Evolutionary conservation across 2,888 invertebrate genomes (phyloP), one percentile per base, ranked within the genome.

Genomic region (Microplitis manilae): DNA sequence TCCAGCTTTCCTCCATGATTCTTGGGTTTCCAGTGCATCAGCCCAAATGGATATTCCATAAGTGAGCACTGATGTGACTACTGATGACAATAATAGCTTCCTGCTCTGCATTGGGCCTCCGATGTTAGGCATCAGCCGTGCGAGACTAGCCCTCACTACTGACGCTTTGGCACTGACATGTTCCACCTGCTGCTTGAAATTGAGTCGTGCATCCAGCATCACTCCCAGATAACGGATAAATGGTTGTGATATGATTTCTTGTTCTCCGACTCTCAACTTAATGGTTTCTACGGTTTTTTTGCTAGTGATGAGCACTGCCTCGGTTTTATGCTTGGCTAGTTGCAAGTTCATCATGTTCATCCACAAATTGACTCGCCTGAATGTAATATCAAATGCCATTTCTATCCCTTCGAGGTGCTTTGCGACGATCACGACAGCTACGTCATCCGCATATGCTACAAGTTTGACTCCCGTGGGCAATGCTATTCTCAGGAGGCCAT

Each of bases 321-420:
- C 81, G 0, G 84, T 83, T 60, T 82, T 83, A 41, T 83, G 82
- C 1, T 65, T 59, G 0, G 76, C 77, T 13, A 79, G 60, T 59
- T 62, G 8, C 2, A 93, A 8, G 75, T 80, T 5, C 75, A 73
- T 65, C 20, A 13, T 7, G 73, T 75, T 6, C 79, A 79, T 20
- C 75, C 75, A 6, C 60, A 6, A 1, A 4, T 40, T 6, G 1
- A 80, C 64, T 15, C 4, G 6, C 1, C 8, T 13, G 7, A 64
- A 74, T 17, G 17, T 17, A 0, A 73, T 68, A 6, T 17, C 17
- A 17, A 17, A 8, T n/a, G 15, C 71, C 65, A 20, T 20, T 20
- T 20, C 20, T 1, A 17, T 17, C 17, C 17, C 17, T 17, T 79
- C 80, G 1, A 77, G 67, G 7, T 73, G 60, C 15, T 79, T 80